phyloP scores from a whole-genome alignment of 2,113 vertebrate species.

The Sylvietta virens region DNA sequence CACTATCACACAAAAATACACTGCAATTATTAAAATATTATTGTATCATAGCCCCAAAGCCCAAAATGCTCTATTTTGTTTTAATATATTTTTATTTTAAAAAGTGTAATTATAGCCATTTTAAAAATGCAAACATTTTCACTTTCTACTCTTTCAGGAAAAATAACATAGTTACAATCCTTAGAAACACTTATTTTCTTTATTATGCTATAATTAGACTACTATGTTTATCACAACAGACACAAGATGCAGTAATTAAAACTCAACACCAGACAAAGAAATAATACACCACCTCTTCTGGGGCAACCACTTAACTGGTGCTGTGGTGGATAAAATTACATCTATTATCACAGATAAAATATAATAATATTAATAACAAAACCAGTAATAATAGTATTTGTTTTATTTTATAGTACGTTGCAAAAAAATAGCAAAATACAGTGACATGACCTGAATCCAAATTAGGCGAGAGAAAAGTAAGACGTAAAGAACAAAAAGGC shows the following conservation, averaged over 20 bases:
- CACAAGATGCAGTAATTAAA: background rate
- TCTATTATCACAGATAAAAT: background rate
- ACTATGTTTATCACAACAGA: background rate
- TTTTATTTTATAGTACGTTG: background rate
- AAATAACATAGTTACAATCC: background rate
- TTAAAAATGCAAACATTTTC: background rate
- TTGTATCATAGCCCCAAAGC: background rate
- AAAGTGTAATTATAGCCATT: background rate
- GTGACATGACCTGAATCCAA: background rate
- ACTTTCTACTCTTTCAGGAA: background rate
- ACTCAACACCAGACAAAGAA: background rate
- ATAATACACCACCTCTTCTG: background rate
- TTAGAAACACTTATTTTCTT: background rate
- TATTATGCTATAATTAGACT: background rate
- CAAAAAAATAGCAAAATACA: background rate
- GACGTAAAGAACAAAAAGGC: background rate
- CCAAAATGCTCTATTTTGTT: fast-evolving
- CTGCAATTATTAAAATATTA: background rate
- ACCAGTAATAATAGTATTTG: background rate
- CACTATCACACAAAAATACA: background rate
- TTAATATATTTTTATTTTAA: background rate
- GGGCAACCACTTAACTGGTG: background rate
- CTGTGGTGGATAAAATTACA: background rate
- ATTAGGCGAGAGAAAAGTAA: background rate
- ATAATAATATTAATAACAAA: background rate